These are phyloP conservation scores for Archocentrus centrarchus DNA, from an alignment of 2,113 vertebrate species.

Conservation along the genomic window DNA sequence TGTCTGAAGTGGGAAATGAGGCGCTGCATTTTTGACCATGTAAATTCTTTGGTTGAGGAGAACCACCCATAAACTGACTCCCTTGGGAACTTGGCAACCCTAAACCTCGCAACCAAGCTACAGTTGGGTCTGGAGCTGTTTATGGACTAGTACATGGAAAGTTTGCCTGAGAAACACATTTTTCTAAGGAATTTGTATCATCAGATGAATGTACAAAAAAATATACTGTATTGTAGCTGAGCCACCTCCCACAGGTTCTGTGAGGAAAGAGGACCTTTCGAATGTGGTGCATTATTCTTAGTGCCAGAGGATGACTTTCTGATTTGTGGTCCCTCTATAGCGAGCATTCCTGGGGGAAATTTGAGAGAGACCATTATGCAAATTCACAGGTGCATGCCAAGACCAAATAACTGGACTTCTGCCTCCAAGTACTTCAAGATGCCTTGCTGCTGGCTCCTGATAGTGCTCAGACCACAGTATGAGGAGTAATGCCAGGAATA, in stretches of 20 bases:
- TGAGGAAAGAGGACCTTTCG: slow-evolving; percentile 36
- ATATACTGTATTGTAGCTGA: slow-evolving; percentile 43
- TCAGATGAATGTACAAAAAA: slow-evolving; percentile 48
- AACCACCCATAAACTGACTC: slow-evolving; percentile 61
- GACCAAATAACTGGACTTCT: slow-evolving; percentile 67
- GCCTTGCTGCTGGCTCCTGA: slow-evolving; percentile 62
- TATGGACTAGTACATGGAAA: slow-evolving; percentile 58
- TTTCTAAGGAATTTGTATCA: slow-evolving; percentile 60
- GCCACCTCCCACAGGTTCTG: slow-evolving; percentile 37
- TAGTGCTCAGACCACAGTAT: slow-evolving; percentile 67
- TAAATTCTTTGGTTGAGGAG: slow-evolving; percentile 45
- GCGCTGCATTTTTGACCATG: slow-evolving; percentile 45
- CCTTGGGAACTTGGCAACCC: slow-evolving; percentile 50
- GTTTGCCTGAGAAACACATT: slow-evolving; percentile 58
- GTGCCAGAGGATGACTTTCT: slow-evolving; percentile 64
- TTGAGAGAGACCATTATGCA: slow-evolving; percentile 81
- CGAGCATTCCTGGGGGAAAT: slow-evolving; percentile 74
- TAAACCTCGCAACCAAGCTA: slow-evolving; percentile 36
- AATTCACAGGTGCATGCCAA: slow-evolving; percentile 80
- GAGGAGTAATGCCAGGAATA: slow-evolving; percentile 50
- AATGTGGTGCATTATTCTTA: slow-evolving; percentile 55
- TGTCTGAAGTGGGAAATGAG: slow-evolving; percentile 62
- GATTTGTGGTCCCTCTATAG: slow-evolving; percentile 75
- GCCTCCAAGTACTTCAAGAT: slow-evolving; percentile 81
- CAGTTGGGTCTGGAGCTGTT: slow-evolving; percentile 61